Conservation (phyloP, 2,797 vertebrate species). For the Sebastes vulpes region DNA sequence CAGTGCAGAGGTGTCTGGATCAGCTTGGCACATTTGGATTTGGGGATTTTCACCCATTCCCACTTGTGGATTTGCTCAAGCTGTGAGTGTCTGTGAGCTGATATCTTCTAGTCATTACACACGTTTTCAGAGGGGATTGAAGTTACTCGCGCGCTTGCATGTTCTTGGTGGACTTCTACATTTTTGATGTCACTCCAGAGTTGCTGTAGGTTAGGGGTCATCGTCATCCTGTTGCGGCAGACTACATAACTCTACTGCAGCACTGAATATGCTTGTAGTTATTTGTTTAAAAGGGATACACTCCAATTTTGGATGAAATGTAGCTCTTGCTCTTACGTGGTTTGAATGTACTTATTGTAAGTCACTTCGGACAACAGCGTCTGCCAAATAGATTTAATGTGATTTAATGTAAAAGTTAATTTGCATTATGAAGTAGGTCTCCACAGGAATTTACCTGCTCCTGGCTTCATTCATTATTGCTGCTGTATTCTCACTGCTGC, state of each 20-base stretch:
- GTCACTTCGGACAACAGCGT: neutral
- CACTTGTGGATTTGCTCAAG: conserved; percentile 14
- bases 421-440: neutral
- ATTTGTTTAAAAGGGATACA: neutral
- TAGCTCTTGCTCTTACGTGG: neutral
- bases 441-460: neutral
- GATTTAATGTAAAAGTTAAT: neutral
- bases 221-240: neutral
- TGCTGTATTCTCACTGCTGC: neutral
- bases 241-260: neutral
- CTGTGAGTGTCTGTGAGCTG: neutral
- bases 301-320: neutral
- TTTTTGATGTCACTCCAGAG: neutral
- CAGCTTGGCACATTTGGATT: conserved; percentile 8
- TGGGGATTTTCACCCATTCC: conserved; percentile 14
- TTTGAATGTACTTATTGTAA: neutral
- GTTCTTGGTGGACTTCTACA: neutral
- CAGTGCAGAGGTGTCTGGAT: neutral
- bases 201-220: neutral
- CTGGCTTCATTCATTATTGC: neutral
- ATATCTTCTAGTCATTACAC: conserved; percentile 6
- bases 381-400: neutral
- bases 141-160: neutral
- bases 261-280: neutral
- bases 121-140: neutral